phyloP scores from a whole-genome alignment of 2,113 vertebrate species.

The Zosterops pallidus region DNA sequence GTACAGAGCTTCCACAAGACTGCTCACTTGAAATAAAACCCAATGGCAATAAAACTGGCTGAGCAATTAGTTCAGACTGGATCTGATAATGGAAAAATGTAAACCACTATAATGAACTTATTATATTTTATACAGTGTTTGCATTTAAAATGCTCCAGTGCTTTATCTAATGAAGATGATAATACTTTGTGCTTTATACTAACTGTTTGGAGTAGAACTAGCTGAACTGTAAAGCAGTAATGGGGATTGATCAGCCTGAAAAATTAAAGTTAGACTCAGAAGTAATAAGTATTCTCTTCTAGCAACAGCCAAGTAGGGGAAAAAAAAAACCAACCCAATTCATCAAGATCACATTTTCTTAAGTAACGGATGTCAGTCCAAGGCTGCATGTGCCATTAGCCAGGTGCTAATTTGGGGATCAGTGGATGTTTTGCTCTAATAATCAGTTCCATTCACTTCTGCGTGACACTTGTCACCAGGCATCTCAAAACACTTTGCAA shows the following conservation, averaged over 20 bases:
- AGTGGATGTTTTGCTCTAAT: conserved; percentile 13
- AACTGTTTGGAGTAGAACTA: conserved; percentile 21
- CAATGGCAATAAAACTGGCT: background rate
- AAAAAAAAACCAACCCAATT: background rate
- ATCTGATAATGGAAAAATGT: conserved; percentile 34
- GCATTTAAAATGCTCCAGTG: conserved; percentile 42
- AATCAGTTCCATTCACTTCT: conserved; percentile 23
- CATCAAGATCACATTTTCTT: conserved; percentile 28
- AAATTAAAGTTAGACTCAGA: conserved; percentile 12
- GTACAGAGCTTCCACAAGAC: background rate
- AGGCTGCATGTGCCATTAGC: conserved; percentile 11
- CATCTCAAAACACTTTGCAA: conserved; percentile 33
- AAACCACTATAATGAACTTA: conserved; percentile 29
- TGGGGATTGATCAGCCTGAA: conserved; percentile 19
- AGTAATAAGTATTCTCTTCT: conserved; percentile 19
- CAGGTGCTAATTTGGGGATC: conserved; percentile 51
- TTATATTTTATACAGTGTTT: conserved; percentile 46
- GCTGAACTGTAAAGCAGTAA: conserved; percentile 48
- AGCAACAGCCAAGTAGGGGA: background rate
- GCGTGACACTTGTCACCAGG: conserved; percentile 7
- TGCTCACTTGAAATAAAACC: conserved; percentile 25
- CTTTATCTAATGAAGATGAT: conserved; percentile 42
- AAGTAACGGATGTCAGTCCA: conserved; percentile 43
- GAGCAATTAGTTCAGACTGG: conserved; percentile 38
- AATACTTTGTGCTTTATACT: conserved; percentile 7